Percentiles rank a stretch among this genome's conserved stretches.
Evolutionary conservation across 2,797 vertebrate genomes (phyloP).

Genomic region (Sebastolobus altivelis): DNA sequence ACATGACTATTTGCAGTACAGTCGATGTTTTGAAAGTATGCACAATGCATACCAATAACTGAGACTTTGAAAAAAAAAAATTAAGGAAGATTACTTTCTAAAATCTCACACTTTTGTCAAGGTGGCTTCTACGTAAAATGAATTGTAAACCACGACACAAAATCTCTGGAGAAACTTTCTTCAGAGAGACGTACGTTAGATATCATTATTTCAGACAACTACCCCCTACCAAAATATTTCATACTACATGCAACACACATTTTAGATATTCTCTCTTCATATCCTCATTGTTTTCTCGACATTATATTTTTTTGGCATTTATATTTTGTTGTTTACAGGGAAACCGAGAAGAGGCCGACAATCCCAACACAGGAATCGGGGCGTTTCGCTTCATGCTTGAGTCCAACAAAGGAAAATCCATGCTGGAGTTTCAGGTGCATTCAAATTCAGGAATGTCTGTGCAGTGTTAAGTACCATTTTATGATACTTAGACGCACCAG

Average conservation of each 20-base stretch:
- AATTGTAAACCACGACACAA: too few relatives aligned
- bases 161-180: neutral
- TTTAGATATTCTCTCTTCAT: neutral
- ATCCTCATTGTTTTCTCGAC: neutral
- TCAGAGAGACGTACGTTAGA: neutral
- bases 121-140: rapidly evolving
- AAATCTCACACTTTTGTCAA: rapidly evolving
- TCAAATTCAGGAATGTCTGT: slow-evolving; percentile 15
- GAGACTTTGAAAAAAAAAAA: too few relatives aligned
- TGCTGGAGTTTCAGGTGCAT: slow-evolving; percentile 97
- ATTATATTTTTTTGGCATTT: neutral
- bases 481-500: neutral
- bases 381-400: slow-evolving; percentile 99
- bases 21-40: too few relatives aligned
- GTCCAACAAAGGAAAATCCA: slow-evolving; percentile 99
- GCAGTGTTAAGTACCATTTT: neutral
- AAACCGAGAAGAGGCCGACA: slow-evolving; percentile 95
- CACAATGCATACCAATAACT: too few relatives aligned
- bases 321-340: slow-evolving; percentile 83
- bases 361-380: slow-evolving; percentile 96
- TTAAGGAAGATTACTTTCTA: too few relatives aligned
- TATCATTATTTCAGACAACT: neutral
- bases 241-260: neutral
- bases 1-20: too few relatives aligned
- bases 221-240: neutral